Conservation (phyloP, 1,140 invertebrate genomes). For the Psix sp. region DNA sequence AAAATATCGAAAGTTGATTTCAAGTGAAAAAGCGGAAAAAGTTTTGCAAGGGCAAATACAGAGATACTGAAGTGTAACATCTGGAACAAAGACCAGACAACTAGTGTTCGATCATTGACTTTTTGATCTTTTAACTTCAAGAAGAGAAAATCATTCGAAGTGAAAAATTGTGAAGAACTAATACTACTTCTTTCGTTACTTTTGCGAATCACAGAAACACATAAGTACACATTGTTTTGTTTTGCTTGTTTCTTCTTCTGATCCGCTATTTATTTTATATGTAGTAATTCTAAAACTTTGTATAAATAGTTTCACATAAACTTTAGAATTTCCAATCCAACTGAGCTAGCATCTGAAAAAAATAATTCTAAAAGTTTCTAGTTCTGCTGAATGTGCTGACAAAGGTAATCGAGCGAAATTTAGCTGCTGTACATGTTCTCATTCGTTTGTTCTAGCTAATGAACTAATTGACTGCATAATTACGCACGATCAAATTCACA, state of each 20-base stretch:
- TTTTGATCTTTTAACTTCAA: slow-evolving; percentile 38
- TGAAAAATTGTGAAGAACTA: slow-evolving; percentile 37
- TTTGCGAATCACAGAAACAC: slow-evolving; percentile 3
- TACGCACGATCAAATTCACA: slow-evolving; percentile 2
- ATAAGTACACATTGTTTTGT: neutral
- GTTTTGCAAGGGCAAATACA: slow-evolving; percentile 20
- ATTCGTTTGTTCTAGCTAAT: slow-evolving; percentile 12
- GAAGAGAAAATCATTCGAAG: slow-evolving; percentile 23
- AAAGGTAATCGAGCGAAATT: slow-evolving; percentile 1
- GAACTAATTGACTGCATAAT: slow-evolving; percentile 17
- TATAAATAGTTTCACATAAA: slow-evolving; percentile 1
- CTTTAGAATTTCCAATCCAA: neutral
- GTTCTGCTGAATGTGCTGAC: no score
- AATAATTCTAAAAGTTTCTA: neutral
- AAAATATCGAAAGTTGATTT: slow-evolving; percentile 35
- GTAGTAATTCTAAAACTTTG: neutral
- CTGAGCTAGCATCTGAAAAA: no score
- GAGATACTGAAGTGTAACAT: slow-evolving; percentile 40
- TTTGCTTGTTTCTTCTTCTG: neutral
- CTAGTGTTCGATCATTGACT: slow-evolving; percentile 40
- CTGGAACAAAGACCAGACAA: slow-evolving; percentile 31
- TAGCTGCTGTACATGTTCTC: slow-evolving; percentile 2
- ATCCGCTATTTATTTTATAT: neutral
- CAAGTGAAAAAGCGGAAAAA: slow-evolving; percentile 35
- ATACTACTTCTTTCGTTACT: slow-evolving; percentile 24